Base-by-base conservation (phyloP, 1,140 invertebrate species). In the Solen grandis region DNA sequence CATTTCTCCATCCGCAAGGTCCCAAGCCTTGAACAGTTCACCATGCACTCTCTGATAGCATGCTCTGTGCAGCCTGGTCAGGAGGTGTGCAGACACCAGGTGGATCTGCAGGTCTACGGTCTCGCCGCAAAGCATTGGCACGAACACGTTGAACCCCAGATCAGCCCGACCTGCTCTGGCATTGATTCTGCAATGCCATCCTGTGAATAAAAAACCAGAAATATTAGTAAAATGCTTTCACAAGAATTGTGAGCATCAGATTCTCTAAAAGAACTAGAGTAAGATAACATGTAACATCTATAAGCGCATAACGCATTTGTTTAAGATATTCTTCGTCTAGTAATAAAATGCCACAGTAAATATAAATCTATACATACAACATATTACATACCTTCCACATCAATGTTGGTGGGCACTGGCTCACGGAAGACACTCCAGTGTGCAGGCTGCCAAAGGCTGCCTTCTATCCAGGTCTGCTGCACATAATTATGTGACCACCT, bases 161-260 rank as follows among this genome's bases (percentile, higher is more conserved):
- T 74, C 36, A 10, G 55, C 5, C 5, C 36, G 3, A 2, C 72
- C 72, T 1, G 72, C 36, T 27, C 59, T 41, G 33, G 36, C n/a
- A 59, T 60, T 74, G 14, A 74, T 33, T 25, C 57, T 62, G 50
- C 72, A 38, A 27, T 76, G 73, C 27, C 72, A 22, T n/a, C 41
- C 52, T 54, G 3, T 16, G 16, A 52, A 19, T 22, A 52, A 52
- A 19, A 52, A 22, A 19, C 3, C 50, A 52, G 16, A 16, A 1
- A 52, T 19, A 52, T 22, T 1, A 3, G 16, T 52, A 52, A 19
- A 22, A 19, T 52, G 22, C 22, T 19, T 13, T 50, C n/a, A 50
- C n/a, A 13, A 50, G 10, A 13, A 13, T 50, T 50, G 10, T 50
- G 10, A 19, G 16, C 1, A 0, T 52, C 22, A 19, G 50, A 16